phyloP scores from a whole-genome alignment of 2,797 vertebrate species.

The Sebastiscus albofasciatus region DNA sequence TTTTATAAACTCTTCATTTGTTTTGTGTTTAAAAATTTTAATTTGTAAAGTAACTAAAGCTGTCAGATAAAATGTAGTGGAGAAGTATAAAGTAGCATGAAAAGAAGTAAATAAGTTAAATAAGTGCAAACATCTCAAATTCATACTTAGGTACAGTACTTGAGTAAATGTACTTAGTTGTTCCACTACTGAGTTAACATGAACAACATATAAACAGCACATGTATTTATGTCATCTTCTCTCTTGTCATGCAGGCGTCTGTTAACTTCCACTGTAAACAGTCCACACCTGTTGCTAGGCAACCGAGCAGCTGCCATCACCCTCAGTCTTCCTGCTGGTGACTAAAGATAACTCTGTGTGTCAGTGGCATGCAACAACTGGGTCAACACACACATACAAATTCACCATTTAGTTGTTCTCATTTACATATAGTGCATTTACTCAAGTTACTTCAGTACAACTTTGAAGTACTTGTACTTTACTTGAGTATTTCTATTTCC shows the following conservation, averaged over 20 bases:
- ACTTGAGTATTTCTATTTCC: background rate
- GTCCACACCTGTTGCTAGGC: conserved; percentile 20
- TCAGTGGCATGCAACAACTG: conserved; percentile 6
- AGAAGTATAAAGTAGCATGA: too few species aligned
- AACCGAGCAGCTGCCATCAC: conserved; percentile 41
- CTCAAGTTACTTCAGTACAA: background rate
- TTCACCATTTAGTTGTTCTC: background rate
- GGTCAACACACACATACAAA: conserved; percentile 10
- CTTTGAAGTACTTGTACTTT: background rate
- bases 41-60: background rate
- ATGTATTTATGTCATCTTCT: background rate
- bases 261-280: conserved; percentile 35
- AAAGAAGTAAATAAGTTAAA: too few species aligned
- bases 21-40: background rate
- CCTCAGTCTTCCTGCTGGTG: conserved; percentile 4
- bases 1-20: background rate
- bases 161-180: background rate
- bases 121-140: background rate
- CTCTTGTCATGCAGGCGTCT: background rate
- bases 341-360: conserved; percentile 38
- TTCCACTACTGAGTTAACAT: background rate
- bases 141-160: background rate
- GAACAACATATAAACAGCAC: background rate
- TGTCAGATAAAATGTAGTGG: too few species aligned
- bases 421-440: background rate